phyloP scores from a whole-genome alignment of 2,113 vertebrate genomes.

The Dipodomys stephensi region DNA sequence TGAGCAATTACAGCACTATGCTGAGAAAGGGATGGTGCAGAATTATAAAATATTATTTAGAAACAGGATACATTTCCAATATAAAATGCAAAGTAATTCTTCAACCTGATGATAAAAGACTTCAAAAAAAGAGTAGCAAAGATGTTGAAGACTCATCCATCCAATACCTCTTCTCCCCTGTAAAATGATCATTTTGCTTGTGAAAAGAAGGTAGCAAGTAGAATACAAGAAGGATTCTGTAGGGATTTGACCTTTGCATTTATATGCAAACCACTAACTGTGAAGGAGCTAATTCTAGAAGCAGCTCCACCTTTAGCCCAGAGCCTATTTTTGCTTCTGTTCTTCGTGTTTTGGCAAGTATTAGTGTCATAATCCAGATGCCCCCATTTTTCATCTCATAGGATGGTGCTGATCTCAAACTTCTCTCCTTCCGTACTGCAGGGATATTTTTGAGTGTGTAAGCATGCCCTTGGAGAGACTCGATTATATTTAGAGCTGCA shows the following conservation, averaged over 20 bases:
- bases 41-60: neutral
- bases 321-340: neutral
- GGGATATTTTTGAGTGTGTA: neutral
- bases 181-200: neutral
- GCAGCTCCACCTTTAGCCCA: neutral
- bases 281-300: neutral
- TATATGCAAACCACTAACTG: neutral
- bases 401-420: neutral
- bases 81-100: neutral
- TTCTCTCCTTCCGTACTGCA: neutral
- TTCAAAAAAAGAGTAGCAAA: neutral
- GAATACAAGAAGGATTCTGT: neutral
- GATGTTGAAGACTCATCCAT: neutral
- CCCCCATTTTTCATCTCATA: fast-evolving
- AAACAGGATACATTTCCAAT: neutral
- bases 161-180: neutral
- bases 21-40: neutral
- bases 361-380: neutral
- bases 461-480: neutral
- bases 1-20: neutral
- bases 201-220: neutral
- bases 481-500: neutral
- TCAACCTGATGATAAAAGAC: neutral
- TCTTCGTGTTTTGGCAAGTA: neutral
- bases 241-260: constrained; percentile 1